Evolutionary conservation across 2,797 vertebrate genomes (phyloP), one percentile per base, ranked within the genome.

Genomic region (Rhodeus uyekii): DNA sequence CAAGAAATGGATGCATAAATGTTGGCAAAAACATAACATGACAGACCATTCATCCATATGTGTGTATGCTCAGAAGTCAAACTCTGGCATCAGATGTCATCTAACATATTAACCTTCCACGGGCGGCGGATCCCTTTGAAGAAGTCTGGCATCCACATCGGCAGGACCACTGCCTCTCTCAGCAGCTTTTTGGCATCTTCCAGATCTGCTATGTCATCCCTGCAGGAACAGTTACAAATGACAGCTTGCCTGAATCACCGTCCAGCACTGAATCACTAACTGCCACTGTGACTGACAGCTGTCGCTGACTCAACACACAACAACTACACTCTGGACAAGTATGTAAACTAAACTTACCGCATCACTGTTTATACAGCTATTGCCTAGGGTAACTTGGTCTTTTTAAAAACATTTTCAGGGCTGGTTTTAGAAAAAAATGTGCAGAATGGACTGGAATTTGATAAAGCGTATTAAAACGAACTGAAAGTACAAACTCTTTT

Each of bases 111-210:
- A 87, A 99, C 98, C 97, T 98, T 99, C 98, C 98, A 99, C 2
- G 98, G 98, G 78, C 98, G 96, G 85, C 98, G 94, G 79, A 99
- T 99, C 76, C 98, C 98, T 92, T 98, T 99, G 92, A 99, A 99
- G 93, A 98, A 99, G 92, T 99, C 97, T 64, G 98, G 98, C 97
- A 99, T 99, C 98, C 97, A 99, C 97, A 99, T 97, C 3, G 98
- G 98, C 90, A 99, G 92, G 84, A 99, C 98, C 14, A 99, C 98
- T 16, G 98, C 98, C 92, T 99, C 98, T 86, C 97, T 96, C 86
- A 99, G 90, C 90, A 99, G 92, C 91, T 98, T 98, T 94, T 99
- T 99, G 50, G 98, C 98, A 87, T 99, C 98, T 87, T 99, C 98
- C 88, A 99, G 92, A 91, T 99, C 98, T 0, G 97, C 98, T 68